These are phyloP conservation scores for Andrena praecox DNA, from an alignment of 2,888 invertebrate species.

Conservation along the genomic window DNA sequence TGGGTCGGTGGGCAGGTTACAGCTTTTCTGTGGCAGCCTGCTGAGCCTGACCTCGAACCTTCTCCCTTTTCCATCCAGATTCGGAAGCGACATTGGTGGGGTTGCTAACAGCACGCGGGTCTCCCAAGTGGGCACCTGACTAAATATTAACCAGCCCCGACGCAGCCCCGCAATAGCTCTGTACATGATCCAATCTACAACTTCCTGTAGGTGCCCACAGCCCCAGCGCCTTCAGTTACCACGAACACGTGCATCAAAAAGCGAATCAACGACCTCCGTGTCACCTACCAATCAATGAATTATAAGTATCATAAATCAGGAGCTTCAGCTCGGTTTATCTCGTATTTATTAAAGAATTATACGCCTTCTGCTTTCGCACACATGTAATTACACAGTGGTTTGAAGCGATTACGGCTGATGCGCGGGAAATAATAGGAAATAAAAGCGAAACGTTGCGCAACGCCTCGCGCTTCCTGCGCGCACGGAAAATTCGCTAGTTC, in stretches of 20 bases:
- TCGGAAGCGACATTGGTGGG: not conserved
- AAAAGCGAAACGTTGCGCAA: slow-evolving; percentile 34
- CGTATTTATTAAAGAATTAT: slow-evolving; percentile 46
- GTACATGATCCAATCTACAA: too few relatives aligned
- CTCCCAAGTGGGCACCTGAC: slow-evolving; percentile 10
- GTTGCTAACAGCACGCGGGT: slow-evolving; percentile 6
- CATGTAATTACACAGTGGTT: slow-evolving; percentile 45
- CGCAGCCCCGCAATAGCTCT: not conserved
- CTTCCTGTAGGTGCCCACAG: too few relatives aligned
- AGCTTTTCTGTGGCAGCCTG: not conserved
- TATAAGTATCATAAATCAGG: not conserved
- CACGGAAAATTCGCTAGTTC: slow-evolving; percentile 14
- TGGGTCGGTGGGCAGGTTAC: not conserved
- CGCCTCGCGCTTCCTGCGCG: not conserved
- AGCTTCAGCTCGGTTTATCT: not conserved
- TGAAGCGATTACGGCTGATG: not conserved
- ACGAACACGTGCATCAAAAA: too few relatives aligned
- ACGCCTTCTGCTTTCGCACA: slow-evolving; percentile 23
- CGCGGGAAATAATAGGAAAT: slow-evolving; percentile 21
- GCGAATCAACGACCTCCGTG: too few relatives aligned
- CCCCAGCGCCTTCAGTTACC: too few relatives aligned
- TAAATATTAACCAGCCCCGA: not conserved
- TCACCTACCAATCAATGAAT: too few relatives aligned
- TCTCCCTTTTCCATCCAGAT: slow-evolving; percentile 13
- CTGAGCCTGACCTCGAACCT: slow-evolving; percentile 11